Conservation (phyloP, 2,888 invertebrate genomes). For the Schrankia costaestrigalis region DNA sequence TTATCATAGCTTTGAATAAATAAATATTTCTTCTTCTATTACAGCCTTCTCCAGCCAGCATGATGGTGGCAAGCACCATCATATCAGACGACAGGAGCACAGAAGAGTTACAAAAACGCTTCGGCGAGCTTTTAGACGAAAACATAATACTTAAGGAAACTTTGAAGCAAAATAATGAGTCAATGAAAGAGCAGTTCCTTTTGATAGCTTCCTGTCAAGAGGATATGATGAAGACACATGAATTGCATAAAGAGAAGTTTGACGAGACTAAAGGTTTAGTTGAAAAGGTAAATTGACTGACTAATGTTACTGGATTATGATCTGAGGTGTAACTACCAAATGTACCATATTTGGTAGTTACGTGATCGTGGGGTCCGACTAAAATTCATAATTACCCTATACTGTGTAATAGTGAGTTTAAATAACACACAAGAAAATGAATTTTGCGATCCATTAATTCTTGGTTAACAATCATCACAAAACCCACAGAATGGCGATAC, state of each 20-base stretch:
- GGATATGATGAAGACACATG: slow-evolving; percentile 82
- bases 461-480: no score
- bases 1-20: no score
- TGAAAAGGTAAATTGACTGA: slow-evolving; percentile 55
- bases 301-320: background rate
- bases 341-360: no score
- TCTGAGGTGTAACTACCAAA: no score
- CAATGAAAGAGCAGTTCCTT: slow-evolving; percentile 84
- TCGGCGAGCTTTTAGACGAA: slow-evolving; percentile 78
- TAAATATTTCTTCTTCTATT: slow-evolving; percentile 13
- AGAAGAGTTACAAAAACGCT: slow-evolving; percentile 72
- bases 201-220: slow-evolving; percentile 83
- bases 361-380: no score
- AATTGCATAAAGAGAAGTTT: slow-evolving; percentile 83
- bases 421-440: no score
- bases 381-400: no score
- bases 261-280: slow-evolving; percentile 82
- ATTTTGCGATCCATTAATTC: no score
- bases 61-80: slow-evolving; percentile 71
- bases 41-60: slow-evolving; percentile 67
- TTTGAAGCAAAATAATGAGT: slow-evolving; percentile 83
- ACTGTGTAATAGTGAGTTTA: no score
- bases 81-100: slow-evolving; percentile 63
- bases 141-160: slow-evolving; percentile 82
- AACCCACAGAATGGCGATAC: no score